phyloP scores from a whole-genome alignment of 2,888 invertebrate genomes.

The Rugalucina vietnamica region DNA sequence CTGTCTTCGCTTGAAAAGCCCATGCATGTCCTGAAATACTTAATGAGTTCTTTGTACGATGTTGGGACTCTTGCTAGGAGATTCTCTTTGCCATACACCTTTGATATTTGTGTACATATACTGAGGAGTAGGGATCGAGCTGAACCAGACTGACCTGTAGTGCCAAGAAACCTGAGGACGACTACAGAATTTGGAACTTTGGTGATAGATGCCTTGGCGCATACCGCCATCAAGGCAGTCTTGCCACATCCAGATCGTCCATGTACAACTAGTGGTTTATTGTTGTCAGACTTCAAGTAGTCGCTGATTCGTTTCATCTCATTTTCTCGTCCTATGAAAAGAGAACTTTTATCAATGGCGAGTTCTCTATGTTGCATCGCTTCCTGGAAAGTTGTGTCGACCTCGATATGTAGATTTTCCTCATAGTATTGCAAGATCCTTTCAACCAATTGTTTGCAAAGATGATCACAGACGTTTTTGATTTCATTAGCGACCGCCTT shows the following conservation, averaged over 20 bases:
- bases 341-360: conserved; percentile 47
- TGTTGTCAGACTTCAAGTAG: conserved; percentile 30
- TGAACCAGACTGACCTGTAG: conserved; percentile 70
- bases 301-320: conserved; percentile 39
- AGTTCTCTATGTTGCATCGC: conserved; percentile 49
- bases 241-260: conserved; percentile 80
- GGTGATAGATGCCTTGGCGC: conserved; percentile 31
- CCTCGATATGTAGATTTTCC: conserved; percentile 47
- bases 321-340: conserved; percentile 54
- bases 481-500: conserved; percentile 20
- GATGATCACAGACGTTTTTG: conserved; percentile 40
- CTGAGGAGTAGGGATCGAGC: conserved; percentile 61
- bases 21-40: conserved; percentile 44
- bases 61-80: conserved; percentile 36
- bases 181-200: conserved; percentile 31
- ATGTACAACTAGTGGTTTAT: conserved; percentile 70
- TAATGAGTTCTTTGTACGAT: conserved; percentile 55
- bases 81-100: conserved; percentile 39
- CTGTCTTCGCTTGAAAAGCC: conserved; percentile 54
- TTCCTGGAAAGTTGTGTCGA: conserved; percentile 52
- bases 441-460: conserved; percentile 43
- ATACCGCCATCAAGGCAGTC: conserved; percentile 76
- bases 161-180: conserved; percentile 71
- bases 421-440: conserved; percentile 47
- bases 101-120: conserved; percentile 63